Base-by-base conservation (phyloP, 1,140 invertebrate species). In the Ceratina australensis region DNA sequence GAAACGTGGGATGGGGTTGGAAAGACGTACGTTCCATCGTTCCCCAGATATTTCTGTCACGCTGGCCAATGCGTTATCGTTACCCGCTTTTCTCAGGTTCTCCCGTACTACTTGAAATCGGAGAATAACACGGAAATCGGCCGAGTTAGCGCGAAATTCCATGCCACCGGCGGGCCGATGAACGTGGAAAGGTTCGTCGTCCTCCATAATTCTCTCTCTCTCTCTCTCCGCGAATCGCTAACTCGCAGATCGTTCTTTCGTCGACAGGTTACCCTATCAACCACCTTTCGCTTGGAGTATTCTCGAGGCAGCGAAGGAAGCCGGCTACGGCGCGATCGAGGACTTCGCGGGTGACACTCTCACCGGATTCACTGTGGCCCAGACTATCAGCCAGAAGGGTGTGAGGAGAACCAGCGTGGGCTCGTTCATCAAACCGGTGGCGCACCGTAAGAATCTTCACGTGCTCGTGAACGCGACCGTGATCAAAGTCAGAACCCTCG, bases 401-500 rank as follows among this genome's bases (percentile, higher is more conserved):
- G 93, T 94, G 4, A 90, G 96, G 57, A 93, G 95, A 81, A 96
- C 94, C 85, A 93, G 93, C 20, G 92, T 95, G 3, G 91, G 93
- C 76, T 95, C 95, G 0, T 96, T 94, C 87, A 86, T 97, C 0
- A 85, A 93, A 52, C 95, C 95, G 4, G 89, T 91, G 54, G 88
- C 93, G 26, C 82, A 94, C 77, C 90, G 95, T 22, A 87, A 90
- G 3, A 98, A 98, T 90, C 91, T 98, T 0, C 93, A 96, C 79
- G 92, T 97, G 0, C 86, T 93, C 75, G 80, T 96, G 0, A 95
- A 96, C 69, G 94, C 96, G 0, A 93, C 94, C 0, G 96, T 93
- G 0, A 95, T 94, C 0, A 94, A 93, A 81, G 84, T 94, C 16
- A 56, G 47, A 0, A 20, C 3, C 0, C 0, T 3, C 2, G 49